Conservation (phyloP, 2,888 invertebrate species). For the Diadromus collaris region DNA sequence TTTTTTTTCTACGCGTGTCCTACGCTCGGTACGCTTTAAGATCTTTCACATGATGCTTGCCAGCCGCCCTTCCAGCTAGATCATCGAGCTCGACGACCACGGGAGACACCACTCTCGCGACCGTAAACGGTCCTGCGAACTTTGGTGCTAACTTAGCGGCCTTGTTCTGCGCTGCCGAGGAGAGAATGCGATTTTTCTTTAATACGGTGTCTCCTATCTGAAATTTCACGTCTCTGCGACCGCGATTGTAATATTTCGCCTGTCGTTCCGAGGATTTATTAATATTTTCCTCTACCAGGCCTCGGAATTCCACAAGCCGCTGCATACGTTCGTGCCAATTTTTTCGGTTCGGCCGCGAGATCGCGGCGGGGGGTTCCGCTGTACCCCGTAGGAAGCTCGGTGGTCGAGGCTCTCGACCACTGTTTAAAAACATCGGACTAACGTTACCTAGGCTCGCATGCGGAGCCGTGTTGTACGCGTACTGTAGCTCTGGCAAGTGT, state of each 20-base stretch:
- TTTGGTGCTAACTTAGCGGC: conserved; percentile 28
- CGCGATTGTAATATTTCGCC: conserved; percentile 1
- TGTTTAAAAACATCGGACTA: conserved; percentile 23
- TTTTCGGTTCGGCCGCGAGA: neutral
- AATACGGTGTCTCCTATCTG: conserved; percentile 3
- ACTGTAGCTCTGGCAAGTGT: conserved; percentile 14
- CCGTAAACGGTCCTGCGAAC: neutral
- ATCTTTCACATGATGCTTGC: conserved; percentile 1
- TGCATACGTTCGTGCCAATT: conserved; percentile 11
- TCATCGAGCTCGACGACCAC: conserved; percentile 1
- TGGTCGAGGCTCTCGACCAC: conserved; percentile 9
- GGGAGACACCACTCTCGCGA: neutral
- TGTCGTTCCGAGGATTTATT: neutral
- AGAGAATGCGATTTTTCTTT: conserved; percentile 18
- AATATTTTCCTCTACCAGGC: neutral
- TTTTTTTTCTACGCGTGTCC: neutral
- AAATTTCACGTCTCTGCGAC: neutral
- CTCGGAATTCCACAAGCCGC: conserved; percentile 1
- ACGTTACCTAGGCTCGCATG: neutral
- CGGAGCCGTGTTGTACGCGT: conserved; percentile 27
- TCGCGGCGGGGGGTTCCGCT: neutral
- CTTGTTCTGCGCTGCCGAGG: conserved; percentile 7
- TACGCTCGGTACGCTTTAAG: neutral
- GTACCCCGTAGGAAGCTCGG: neutral
- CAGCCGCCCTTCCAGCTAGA: neutral